These are phyloP conservation scores for Urocynchramus pylzowi DNA, from an alignment of 2,113 vertebrate genomes.

Conservation along the genomic window DNA sequence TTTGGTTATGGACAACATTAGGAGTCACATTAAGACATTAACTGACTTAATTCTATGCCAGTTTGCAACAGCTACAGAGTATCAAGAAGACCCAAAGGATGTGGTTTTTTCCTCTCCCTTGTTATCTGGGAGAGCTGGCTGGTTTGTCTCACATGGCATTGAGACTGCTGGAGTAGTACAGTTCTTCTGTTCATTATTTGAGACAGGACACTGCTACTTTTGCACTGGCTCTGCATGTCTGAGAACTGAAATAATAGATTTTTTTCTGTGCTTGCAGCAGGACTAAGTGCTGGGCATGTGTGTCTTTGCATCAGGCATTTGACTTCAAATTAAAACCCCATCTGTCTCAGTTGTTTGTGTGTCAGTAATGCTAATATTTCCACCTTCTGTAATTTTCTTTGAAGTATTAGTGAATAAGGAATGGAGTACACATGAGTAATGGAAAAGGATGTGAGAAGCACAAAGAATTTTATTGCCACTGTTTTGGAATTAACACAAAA, in stretches of 20 bases:
- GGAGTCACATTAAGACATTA: background rate
- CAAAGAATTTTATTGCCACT: background rate
- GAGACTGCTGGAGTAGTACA: background rate
- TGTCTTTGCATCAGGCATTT: background rate
- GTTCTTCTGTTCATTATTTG: background rate
- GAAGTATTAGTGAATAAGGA: background rate
- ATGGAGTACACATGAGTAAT: background rate
- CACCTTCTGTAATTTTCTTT: background rate
- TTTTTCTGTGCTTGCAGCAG: background rate
- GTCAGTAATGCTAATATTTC: background rate
- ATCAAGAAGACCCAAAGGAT: background rate
- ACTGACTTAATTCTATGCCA: background rate
- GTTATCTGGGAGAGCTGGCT: background rate
- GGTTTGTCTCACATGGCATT: background rate
- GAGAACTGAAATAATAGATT: background rate
- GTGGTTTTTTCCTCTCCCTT: fast-evolving
- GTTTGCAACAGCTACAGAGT: background rate
- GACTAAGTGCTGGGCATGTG: background rate
- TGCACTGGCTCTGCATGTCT: background rate
- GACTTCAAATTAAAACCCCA: background rate
- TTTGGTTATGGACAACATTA: background rate
- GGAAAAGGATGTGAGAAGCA: background rate
- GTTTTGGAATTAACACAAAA: background rate
- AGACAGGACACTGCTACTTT: background rate
- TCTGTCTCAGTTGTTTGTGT: background rate